phyloP scores from a whole-genome alignment of 2,888 invertebrate genomes.

The Myopa testacea region DNA sequence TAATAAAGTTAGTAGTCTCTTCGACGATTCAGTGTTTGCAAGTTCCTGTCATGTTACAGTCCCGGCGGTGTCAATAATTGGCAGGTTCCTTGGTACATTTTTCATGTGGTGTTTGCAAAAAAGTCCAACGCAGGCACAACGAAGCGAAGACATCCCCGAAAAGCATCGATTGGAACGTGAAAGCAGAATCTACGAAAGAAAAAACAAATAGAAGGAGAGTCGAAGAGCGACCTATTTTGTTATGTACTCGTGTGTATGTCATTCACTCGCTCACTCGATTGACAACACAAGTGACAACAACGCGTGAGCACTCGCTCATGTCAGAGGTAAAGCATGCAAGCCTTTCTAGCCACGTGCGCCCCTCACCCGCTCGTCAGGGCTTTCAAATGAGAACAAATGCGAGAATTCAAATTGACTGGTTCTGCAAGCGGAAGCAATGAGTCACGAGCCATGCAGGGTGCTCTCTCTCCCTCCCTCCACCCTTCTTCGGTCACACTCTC shows the following conservation, averaged over 20 bases:
- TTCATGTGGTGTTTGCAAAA: neutral
- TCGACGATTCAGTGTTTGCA: too few species aligned
- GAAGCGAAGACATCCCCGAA: neutral
- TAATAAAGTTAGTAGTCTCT: neutral
- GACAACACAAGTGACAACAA: slow-evolving; percentile 5
- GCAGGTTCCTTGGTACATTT: slow-evolving; percentile 18
- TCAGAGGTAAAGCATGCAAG: too few species aligned
- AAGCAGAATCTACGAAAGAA: neutral
- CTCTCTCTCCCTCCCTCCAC: too few species aligned
- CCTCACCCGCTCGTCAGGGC: too few species aligned
- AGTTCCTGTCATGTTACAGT: slow-evolving; percentile 33
- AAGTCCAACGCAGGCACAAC: slow-evolving; percentile 15
- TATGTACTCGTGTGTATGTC: neutral
- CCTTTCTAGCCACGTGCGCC: too few species aligned
- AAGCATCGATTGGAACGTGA: neutral
- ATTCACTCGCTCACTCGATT: slow-evolving; percentile 37
- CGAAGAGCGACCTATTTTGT: slow-evolving; percentile 1
- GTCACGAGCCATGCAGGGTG: too few species aligned
- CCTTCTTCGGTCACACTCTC: too few species aligned
- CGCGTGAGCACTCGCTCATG: too few species aligned
- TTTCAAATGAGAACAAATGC: too few species aligned
- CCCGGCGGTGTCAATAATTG: slow-evolving; percentile 43
- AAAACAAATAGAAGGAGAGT: neutral
- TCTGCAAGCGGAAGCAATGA: neutral
- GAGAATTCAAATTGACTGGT: too few species aligned